phyloP scores from a whole-genome alignment of 2,113 vertebrate genomes.

The Semnopithecus entellus region DNA sequence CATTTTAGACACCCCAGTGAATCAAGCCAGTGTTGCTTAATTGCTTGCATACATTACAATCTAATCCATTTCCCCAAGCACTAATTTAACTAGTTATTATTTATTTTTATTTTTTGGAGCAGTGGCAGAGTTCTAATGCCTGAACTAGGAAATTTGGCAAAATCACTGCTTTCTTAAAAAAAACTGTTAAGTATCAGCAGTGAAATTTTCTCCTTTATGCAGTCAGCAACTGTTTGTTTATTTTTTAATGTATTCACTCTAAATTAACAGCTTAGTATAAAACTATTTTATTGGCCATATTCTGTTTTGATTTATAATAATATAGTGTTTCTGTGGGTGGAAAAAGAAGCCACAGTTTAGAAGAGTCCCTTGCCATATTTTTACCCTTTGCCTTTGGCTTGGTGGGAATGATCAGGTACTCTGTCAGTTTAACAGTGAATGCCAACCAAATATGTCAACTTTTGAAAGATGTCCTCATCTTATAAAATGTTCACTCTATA shows the following conservation, averaged over 20 bases:
- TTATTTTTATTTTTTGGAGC: conserved; percentile 68
- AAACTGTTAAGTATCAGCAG: conserved; percentile 55
- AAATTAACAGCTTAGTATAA: conserved; percentile 38
- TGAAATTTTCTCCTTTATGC: conserved; percentile 55
- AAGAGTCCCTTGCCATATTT: not conserved
- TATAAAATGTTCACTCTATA: conserved; percentile 33
- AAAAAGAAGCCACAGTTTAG: not conserved
- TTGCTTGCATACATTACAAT: conserved; percentile 74
- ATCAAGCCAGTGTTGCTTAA: conserved; percentile 74
- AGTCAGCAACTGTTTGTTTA: conserved; percentile 30
- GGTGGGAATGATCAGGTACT: not conserved
- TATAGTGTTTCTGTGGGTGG: not conserved
- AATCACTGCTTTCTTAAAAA: conserved; percentile 65
- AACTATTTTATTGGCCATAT: conserved; percentile 38
- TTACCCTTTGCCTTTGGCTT: not conserved
- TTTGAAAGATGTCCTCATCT: conserved; percentile 24
- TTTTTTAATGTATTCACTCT: conserved; percentile 22
- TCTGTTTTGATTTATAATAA: conserved; percentile 55
- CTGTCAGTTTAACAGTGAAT: conserved; percentile 11
- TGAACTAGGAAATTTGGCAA: conserved; percentile 65
- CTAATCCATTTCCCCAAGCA: conserved; percentile 70
- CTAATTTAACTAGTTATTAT: conserved; percentile 70
- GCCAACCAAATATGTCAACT: conserved; percentile 18
- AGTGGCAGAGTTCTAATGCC: conserved; percentile 37
- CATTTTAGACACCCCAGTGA: conserved; percentile 76